These are phyloP conservation scores for Mormoops blainvillei DNA, from an alignment of 2,113 vertebrate species.

Conservation along the genomic window DNA sequence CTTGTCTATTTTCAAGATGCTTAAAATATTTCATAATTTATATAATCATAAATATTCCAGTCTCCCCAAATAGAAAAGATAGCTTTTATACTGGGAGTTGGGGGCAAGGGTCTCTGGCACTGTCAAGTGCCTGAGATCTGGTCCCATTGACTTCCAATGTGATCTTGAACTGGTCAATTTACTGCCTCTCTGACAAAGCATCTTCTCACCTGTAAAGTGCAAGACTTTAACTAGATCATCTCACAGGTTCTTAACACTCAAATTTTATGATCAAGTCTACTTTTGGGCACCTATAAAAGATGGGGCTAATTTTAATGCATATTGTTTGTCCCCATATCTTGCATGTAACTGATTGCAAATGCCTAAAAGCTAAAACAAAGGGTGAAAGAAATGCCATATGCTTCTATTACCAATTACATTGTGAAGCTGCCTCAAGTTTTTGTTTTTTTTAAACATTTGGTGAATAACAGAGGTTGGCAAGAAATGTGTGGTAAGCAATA, in stretches of 20 bases:
- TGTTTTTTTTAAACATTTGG: constrained; percentile 27
- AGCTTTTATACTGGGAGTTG: neutral
- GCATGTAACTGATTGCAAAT: constrained; percentile 60
- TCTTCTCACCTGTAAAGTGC: constrained; percentile 58
- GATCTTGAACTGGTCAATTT: constrained; percentile 48
- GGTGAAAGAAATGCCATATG: constrained; percentile 54
- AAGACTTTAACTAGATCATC: constrained; percentile 44
- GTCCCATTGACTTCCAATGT: neutral
- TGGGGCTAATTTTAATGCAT: constrained; percentile 69
- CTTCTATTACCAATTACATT: constrained; percentile 53
- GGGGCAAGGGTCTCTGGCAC: neutral
- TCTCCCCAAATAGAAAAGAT: neutral
- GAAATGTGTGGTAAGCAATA: constrained; percentile 69
- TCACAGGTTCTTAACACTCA: constrained; percentile 40
- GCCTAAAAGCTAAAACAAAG: constrained; percentile 52
- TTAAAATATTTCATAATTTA: constrained; percentile 13
- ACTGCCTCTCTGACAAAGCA: neutral
- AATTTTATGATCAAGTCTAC: constrained; percentile 54
- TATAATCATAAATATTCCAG: neutral
- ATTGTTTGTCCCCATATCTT: constrained; percentile 50
- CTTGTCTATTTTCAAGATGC: constrained; percentile 5
- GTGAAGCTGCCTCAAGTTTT: constrained; percentile 30
- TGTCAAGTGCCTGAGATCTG: neutral
- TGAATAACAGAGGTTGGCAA: constrained; percentile 71
- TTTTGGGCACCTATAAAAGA: constrained; percentile 70